phyloP scores from a whole-genome alignment of 2,113 vertebrate genomes.

The Tragelaphus imberbis region DNA sequence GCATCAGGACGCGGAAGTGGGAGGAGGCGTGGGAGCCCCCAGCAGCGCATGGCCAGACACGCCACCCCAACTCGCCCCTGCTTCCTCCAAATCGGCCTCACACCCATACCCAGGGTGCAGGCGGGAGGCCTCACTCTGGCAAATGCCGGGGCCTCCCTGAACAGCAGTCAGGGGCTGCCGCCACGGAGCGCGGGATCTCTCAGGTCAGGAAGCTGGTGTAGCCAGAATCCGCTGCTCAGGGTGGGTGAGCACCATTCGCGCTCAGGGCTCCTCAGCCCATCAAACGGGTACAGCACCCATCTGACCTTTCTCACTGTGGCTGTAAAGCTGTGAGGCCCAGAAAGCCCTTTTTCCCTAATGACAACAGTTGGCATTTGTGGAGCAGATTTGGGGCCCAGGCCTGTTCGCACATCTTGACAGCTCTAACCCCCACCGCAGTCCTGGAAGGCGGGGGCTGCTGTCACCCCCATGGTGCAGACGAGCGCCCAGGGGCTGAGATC shows the following conservation, averaged over 20 bases:
- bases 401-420: not conserved
- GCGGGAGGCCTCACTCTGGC: not conserved
- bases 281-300: not conserved
- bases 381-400: not conserved
- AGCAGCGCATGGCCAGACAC: not conserved
- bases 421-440: not conserved
- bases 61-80: not conserved
- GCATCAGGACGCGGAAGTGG: not conserved
- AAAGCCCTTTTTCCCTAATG: not conserved
- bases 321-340: not conserved
- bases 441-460: not conserved
- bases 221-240: fast-evolving
- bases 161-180: fast-evolving
- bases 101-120: not conserved
- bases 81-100: not conserved
- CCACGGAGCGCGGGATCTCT: not conserved
- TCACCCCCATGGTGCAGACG: fast-evolving
- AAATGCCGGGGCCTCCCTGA: not conserved
- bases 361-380: not conserved
- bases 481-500: not conserved
- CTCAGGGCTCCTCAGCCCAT: not conserved
- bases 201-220: not conserved
- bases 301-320: not conserved
- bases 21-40: not conserved
- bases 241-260: fast-evolving